Evolutionary conservation across 2,113 vertebrate genomes (phyloP), one percentile per base, ranked within the genome.

Genomic region (Penelope pileata): DNA sequence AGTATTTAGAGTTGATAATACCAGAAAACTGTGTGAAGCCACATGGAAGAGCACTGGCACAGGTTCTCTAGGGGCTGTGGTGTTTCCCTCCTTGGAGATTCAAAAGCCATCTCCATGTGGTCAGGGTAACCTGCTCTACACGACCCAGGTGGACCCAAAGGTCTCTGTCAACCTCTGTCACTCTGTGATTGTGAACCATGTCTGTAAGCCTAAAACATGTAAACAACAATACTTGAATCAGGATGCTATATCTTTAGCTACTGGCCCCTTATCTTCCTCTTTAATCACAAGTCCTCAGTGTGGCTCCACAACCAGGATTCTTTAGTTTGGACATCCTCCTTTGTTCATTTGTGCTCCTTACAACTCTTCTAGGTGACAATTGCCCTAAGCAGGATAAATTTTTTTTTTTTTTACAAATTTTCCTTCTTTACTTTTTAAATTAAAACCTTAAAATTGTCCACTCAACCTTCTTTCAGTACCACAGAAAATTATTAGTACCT

Each of bases 271-370:
- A 40, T 60, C 66, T 88, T 59, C 29, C 38, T 94, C 34, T 5
- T 6, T 75, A 30, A 5, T 7, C 59, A 38, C 0, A 2, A 84
- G 17, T 16, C 22, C 54, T 62, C 0, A 0, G 0, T 17, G 32
- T 22, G 32, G 10, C 26, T 50, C 47, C 47, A 83, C 30, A 56
- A 76, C 14, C 18, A 58, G 34, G 10, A 60, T 56, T 81, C 24
- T 19, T 27, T 36, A 68, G 22, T 60, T 36, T 18, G 38, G 47
- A 50, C 9, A 11, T 47, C 38, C 6, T 34, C 12, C 53, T 48
- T 40, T 4, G 1, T 58, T 85, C 4, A 9, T 30, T 18, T 2
- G 0, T 22, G 56, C 32, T 34, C 32, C 42, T 82, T 59, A 45
- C 59, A 72, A 29, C 22, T 75, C 59, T 38, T 67, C 12, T 18